A percentile compares a stretch with the other conserved stretches of the same genome.
Conservation (phyloP, 2,888 invertebrate genomes). For the Noctua pronuba region DNA sequence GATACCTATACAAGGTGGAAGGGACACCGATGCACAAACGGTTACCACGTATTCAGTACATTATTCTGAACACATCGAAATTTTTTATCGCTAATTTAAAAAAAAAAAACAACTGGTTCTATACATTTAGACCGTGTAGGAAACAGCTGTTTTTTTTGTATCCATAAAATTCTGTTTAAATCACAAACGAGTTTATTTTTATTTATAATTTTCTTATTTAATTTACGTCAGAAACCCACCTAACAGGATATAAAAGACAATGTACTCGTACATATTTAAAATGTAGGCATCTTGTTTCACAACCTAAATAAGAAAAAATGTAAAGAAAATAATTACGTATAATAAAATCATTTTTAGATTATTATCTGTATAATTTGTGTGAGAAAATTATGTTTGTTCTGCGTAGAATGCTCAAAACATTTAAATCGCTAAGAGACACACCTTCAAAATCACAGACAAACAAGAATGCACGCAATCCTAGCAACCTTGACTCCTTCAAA, state of each 20-base stretch:
- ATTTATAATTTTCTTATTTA: not conserved
- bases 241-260: not conserved
- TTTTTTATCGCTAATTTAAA: no score
- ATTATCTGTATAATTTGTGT: not conserved
- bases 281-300: not conserved
- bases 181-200: not conserved
- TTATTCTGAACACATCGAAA: no score
- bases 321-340: not conserved
- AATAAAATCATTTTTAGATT: not conserved
- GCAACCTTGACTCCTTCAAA: slow-evolving; percentile 58
- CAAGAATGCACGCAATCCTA: slow-evolving; percentile 41
- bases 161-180: no score
- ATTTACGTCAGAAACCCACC: not conserved
- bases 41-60: no score
- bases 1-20: not conserved
- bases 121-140: no score
- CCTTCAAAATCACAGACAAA: slow-evolving; percentile 44
- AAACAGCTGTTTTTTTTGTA: no score
- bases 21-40: no score
- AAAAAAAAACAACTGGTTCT: no score
- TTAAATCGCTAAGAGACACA: slow-evolving; percentile 35
- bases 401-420: not conserved
- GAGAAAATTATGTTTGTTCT: not conserved
- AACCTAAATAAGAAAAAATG: not conserved
- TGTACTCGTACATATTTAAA: not conserved